Conservation (phyloP, 2,888 invertebrate species). For the Hypselothyrea guttata region DNA sequence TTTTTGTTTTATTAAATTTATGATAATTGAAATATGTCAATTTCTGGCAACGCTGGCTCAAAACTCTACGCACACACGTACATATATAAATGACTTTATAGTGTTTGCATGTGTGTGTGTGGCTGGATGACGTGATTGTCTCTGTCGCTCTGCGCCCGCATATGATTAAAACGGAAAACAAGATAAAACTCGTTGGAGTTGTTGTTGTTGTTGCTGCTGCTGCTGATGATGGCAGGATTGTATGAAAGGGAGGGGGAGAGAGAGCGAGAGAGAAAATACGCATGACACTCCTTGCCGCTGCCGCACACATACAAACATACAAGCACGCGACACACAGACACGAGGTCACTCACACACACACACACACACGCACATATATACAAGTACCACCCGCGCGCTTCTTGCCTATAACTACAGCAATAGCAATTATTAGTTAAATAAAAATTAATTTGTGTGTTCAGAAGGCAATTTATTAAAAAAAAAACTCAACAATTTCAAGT, state of each 20-base stretch:
- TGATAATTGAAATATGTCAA: too few species aligned
- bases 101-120: constrained; percentile 29
- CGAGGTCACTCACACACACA: constrained; percentile 21
- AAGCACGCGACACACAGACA: constrained; percentile 37
- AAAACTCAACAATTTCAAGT: constrained; percentile 47
- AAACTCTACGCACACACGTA: constrained; percentile 62
- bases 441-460: constrained; percentile 55
- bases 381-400: constrained; percentile 31
- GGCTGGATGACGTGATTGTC: constrained; percentile 75
- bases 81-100: constrained; percentile 67
- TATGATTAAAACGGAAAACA: constrained; percentile 77
- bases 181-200: constrained; percentile 73
- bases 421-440: constrained; percentile 64
- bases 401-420: constrained; percentile 24
- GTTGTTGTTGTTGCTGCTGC: constrained; percentile 32
- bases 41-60: too few species aligned
- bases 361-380: constrained; percentile 45
- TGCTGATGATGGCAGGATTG: constrained; percentile 40
- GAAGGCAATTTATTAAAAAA: constrained; percentile 51
- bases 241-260: constrained; percentile 19
- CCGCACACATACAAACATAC: constrained; percentile 47
- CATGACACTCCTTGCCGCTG: constrained; percentile 73
- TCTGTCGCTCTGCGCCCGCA: constrained; percentile 69
- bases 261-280: constrained; percentile 57
- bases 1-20: too few species aligned